phyloP scores from a whole-genome alignment of 2,888 invertebrate species.

The Monochamus alternatus region DNA sequence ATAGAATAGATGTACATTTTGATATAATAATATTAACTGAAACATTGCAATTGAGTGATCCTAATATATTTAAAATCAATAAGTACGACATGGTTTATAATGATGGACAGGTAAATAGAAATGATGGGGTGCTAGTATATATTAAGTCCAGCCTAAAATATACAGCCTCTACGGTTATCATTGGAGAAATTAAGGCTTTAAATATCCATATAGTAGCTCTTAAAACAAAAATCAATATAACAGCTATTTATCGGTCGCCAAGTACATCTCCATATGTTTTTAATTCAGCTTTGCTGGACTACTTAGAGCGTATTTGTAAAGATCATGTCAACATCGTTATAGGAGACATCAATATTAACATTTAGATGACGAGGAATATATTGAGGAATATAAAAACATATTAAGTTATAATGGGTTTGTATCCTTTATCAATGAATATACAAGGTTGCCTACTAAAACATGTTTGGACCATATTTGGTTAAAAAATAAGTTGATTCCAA shows the following conservation, averaged over 20 bases:
- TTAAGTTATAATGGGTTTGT: constrained; percentile 2
- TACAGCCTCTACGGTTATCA: background rate
- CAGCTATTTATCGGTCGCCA: background rate
- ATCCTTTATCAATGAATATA: constrained; percentile 3
- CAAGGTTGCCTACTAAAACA: constrained; percentile 10
- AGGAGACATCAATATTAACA: constrained; percentile 8
- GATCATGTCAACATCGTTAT: background rate
- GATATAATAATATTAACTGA: constrained; percentile 13
- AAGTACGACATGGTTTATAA: constrained; percentile 20
- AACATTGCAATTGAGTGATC: constrained; percentile 5
- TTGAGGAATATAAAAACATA: constrained; percentile 6
- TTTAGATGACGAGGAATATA: constrained; percentile 4
- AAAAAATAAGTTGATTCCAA: background rate
- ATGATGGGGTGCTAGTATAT: constrained; percentile 16
- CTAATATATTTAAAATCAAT: background rate
- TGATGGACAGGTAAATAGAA: constrained; percentile 18
- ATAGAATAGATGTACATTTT: constrained; percentile 7
- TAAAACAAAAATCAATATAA: background rate
- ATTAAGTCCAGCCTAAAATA: constrained; percentile 3
- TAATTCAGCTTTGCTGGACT: background rate
- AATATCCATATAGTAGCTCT: background rate
- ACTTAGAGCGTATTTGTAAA: background rate
- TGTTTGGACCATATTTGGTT: constrained; percentile 7
- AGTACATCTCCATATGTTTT: constrained; percentile 13
- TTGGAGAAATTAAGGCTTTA: background rate